Evolutionary conservation across 2,797 vertebrate species (phyloP), one percentile per base, ranked within the genome.

Genomic region (Ara ararauna): DNA sequence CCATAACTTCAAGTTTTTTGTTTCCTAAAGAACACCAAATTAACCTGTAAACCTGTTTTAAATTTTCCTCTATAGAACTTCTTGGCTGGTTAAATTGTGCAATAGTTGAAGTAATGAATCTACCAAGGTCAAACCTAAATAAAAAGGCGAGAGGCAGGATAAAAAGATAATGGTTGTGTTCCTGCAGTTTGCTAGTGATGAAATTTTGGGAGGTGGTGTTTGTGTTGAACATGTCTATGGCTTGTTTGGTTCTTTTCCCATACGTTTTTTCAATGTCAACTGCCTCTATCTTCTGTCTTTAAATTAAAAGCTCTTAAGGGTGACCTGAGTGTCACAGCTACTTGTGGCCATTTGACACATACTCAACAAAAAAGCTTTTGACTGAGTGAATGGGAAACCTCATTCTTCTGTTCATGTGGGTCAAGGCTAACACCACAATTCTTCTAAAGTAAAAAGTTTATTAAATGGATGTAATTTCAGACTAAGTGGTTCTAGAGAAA

Each of bases 271-370:
- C 50, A 56, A 11, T 68, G 85, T 84, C 86, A 90, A 9, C 76
- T 50, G 93, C 76, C 60, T 89, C 54, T 34, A 26, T 89, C 71
- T 94, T 90, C 86, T 91, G 74, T 53, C 84, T 87, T 88, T 87
- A 89, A 95, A 51, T 83, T 87, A 89, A 93, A 94, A 72, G 65
- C 91, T 93, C 81, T 94, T 83, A 87, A 70, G 84, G 86, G 68
- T 95, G 95, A 94, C 96, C 91, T 15, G 27, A 82, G 93, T 93
- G 90, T 85, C 94, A 92, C 62, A 26, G 81, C 79, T 94, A 48
- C 90, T 97, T 88, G 64, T 86, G 91, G 81, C 92, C 81, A 42
- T 95, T 97, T 93, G 86, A 89, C 87, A 82, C 50, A 13, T 62
- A 60, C 47, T 78, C 76, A 76, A 73, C 79, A 95, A 62, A 94